Base-by-base conservation (phyloP, 2,113 vertebrate genomes). In the Plecturocebus donacophilus region DNA sequence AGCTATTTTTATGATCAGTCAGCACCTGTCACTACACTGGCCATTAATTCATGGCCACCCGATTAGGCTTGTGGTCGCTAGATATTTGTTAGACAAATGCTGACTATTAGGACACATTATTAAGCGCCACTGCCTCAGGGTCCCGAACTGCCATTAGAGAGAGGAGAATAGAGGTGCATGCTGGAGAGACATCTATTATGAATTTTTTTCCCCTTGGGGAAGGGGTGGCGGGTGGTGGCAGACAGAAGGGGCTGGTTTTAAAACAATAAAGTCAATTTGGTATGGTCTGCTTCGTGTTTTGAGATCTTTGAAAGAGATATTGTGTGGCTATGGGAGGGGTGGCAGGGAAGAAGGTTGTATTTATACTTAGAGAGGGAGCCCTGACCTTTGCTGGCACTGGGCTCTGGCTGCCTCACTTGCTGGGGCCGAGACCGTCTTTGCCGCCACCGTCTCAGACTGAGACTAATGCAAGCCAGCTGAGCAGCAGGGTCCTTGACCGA, bases 401-500 rank as follows among this genome's bases (percentile, higher is more conserved):
- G 98, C 98, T 97, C 98, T 98, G 95, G 93, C 95, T 12, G 68
- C 87, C 96, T 97, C 98, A 97, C 98, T 96, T 71, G 84, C 98
- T 9, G 80, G 7, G 42, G 96, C 84, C 97, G 20, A 87, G 79
- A 90, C 97, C 64, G 97, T 90, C 96, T 90, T 56, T 73, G 96
- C 98, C 95, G 98, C 98, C 98, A 95, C 81, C 58, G 90, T 61
- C 96, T 96, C 71, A 95, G 97, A 97, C 98, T 98, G 98, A 96
- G 98, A 98, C 98, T 98, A 99, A 99, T 98, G 94, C 93, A 97
- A 98, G 99, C 98, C 99, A 99, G 98, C 99, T 99, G 99, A 92
- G 97, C 45, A 23, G 96, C 89, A 87, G 95, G 87, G 98, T 94
- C 97, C 94, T 90, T 56, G 64, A 98, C 96, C 83, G 91, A 79